phyloP scores from a whole-genome alignment of 2,888 invertebrate species.

The Bruchidius siliquastri region DNA sequence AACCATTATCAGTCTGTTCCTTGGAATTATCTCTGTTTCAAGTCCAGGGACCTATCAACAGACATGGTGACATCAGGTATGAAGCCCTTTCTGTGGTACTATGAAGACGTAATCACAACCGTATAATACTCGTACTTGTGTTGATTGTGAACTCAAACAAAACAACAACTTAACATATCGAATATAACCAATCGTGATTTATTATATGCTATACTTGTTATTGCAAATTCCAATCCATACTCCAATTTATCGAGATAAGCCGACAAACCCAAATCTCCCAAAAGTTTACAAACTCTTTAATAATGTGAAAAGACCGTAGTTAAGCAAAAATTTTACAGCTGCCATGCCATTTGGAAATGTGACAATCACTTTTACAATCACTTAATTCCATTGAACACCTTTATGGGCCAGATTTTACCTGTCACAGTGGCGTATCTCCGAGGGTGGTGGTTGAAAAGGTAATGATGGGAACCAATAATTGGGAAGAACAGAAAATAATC shows the following conservation, averaged over 20 bases:
- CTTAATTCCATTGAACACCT: background rate
- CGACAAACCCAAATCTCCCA: background rate
- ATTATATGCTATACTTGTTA: background rate
- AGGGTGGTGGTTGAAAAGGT: too few relatives aligned
- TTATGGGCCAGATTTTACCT: background rate
- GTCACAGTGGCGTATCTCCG: background rate
- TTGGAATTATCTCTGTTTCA: too few relatives aligned
- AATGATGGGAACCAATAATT: too few relatives aligned
- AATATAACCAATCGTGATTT: background rate
- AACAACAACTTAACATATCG: too few relatives aligned
- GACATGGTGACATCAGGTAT: too few relatives aligned
- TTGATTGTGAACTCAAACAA: too few relatives aligned
- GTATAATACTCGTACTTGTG: too few relatives aligned
- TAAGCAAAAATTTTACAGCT: background rate
- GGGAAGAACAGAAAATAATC: too few relatives aligned
- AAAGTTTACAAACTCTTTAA: background rate
- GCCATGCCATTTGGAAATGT: background rate
- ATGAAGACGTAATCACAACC: too few relatives aligned
- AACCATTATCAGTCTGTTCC: too few relatives aligned
- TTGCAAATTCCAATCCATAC: background rate
- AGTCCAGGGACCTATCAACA: too few relatives aligned
- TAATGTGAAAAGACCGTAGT: background rate
- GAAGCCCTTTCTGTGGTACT: too few relatives aligned
- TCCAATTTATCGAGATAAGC: background rate
- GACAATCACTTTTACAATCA: background rate